Conservation (phyloP, 1,140 invertebrate genomes). For the Asobara japonica region DNA sequence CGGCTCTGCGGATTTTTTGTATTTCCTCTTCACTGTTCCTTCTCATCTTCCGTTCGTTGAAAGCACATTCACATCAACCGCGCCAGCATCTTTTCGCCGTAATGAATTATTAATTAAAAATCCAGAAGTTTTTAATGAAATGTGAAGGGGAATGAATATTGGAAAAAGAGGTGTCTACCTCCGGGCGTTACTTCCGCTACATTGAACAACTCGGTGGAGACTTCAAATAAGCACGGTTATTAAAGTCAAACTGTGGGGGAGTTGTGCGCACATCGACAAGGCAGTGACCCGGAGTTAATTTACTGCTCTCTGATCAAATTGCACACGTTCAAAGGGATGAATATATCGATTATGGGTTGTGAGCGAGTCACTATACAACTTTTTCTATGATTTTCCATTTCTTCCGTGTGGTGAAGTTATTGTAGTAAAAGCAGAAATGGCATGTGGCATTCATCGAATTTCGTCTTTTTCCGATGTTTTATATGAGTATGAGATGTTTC, state of each 20-base stretch:
- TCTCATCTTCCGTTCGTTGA: not conserved
- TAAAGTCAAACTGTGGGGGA: not conserved
- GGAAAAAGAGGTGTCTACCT: not conserved
- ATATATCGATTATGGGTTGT: not conserved
- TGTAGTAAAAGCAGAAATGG: too few species aligned
- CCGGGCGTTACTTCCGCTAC: not conserved
- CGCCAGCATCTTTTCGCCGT: not conserved
- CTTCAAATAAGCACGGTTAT: not conserved
- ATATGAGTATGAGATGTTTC: too few species aligned
- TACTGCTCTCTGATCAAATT: not conserved
- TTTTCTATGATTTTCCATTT: too few species aligned
- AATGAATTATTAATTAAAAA: conserved; percentile 1
- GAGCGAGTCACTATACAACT: not conserved
- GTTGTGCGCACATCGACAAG: not conserved
- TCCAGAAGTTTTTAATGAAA: not conserved
- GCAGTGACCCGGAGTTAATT: not conserved
- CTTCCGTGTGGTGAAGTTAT: too few species aligned
- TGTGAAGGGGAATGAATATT: not conserved
- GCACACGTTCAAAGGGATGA: not conserved
- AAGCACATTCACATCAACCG: not conserved
- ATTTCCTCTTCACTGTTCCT: conserved; percentile 16
- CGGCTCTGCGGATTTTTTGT: conserved; percentile 10
- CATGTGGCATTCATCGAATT: too few species aligned
- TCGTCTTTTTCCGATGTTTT: too few species aligned
- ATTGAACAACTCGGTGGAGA: not conserved